A percentile compares a stretch with the other conserved stretches of the same genome.
Conservation (phyloP, 2,113 vertebrate species). For the Columba janthina region DNA sequence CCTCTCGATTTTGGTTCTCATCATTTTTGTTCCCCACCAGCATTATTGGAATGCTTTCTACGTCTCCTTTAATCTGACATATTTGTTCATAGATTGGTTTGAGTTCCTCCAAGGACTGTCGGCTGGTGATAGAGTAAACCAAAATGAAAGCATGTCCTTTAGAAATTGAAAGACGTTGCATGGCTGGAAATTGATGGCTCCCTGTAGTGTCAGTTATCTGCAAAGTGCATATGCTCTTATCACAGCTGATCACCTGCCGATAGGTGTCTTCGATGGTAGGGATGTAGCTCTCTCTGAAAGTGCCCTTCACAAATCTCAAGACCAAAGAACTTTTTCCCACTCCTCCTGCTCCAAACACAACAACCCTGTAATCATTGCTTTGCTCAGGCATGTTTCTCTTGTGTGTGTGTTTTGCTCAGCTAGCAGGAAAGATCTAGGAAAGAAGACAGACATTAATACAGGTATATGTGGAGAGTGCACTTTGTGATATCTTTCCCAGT, state of each 20-base stretch:
- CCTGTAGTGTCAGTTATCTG: slow-evolving; percentile 86
- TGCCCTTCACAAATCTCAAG: slow-evolving; percentile 83
- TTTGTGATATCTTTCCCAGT: neutral
- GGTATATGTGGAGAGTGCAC: fast-evolving
- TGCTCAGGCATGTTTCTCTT: slow-evolving; percentile 80
- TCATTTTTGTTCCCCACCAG: slow-evolving; percentile 85
- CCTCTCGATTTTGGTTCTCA: slow-evolving; percentile 79
- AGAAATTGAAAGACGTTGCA: slow-evolving; percentile 85
- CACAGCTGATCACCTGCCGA: slow-evolving; percentile 85
- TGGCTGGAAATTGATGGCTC: slow-evolving; percentile 85
- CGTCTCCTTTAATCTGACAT: slow-evolving; percentile 84
- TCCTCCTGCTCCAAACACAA: slow-evolving; percentile 83
- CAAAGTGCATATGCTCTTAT: slow-evolving; percentile 85
- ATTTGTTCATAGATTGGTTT: slow-evolving; percentile 84
- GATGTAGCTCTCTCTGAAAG: slow-evolving; percentile 85
- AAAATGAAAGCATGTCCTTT: slow-evolving; percentile 85
- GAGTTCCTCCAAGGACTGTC: slow-evolving; percentile 83
- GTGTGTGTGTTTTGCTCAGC: neutral
- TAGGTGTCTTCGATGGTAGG: slow-evolving; percentile 86
- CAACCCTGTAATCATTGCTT: slow-evolving; percentile 85
- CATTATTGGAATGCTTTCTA: slow-evolving; percentile 85
- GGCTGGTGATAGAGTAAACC: slow-evolving; percentile 83
- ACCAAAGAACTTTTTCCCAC: slow-evolving; percentile 86
- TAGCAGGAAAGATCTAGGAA: slow-evolving; percentile 34
- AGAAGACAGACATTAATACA: neutral